Evolutionary conservation across 2,888 invertebrate species (phyloP).

Genomic region (Protodeltote pygarga): DNA sequence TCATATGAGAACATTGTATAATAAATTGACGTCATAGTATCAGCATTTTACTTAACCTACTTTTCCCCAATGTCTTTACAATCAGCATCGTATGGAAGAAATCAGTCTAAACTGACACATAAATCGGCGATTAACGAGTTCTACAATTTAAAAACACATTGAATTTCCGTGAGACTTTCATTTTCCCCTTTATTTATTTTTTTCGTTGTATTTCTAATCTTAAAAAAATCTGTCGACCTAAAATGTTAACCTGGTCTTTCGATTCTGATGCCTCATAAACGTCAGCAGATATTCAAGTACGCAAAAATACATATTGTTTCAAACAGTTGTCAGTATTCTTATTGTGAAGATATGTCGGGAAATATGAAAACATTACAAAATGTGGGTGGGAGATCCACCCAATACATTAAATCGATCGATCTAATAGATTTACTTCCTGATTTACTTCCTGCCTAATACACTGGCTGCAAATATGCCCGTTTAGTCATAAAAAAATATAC

Average conservation of each 20-base stretch:
- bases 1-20: no score
- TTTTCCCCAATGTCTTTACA: constrained; percentile 12
- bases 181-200: constrained; percentile 6
- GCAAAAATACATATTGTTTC: constrained; percentile 11
- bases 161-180: constrained; percentile 2
- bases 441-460: no score
- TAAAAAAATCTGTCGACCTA: constrained; percentile 10
- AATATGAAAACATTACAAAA: constrained; percentile 13
- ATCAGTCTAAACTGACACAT: constrained; percentile 12
- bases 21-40: constrained; percentile 19
- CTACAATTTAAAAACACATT: constrained; percentile 1
- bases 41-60: constrained; percentile 23
- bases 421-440: no score
- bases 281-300: constrained; percentile 5
- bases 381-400: constrained; percentile 7
- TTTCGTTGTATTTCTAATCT: constrained; percentile 13
- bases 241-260: constrained; percentile 27
- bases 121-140: constrained; percentile 19
- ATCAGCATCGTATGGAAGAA: constrained; percentile 9
- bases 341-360: constrained; percentile 24
- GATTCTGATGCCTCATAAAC: constrained; percentile 19
- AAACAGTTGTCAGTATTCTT: constrained; percentile 17
- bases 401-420: no score
- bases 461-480: no score
- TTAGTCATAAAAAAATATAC: no score